Base-by-base conservation (phyloP, 2,888 invertebrate species). In the Diplazon laetatorius region DNA sequence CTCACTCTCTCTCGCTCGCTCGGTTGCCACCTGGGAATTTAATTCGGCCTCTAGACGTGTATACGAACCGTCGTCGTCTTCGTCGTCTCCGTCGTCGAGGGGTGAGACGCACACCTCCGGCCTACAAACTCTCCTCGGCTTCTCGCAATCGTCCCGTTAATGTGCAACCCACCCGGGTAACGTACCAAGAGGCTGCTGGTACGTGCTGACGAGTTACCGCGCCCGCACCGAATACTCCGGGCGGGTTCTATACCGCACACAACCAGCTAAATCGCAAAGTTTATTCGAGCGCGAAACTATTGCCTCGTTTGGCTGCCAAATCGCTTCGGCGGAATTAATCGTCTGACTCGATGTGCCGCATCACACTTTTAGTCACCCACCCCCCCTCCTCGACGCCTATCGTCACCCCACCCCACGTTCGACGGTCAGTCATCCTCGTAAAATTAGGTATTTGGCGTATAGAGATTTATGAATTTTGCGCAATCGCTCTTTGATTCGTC, bases 161-260 rank as follows among this genome's bases (percentile, higher is more conserved):
- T 75, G 68, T 69, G 74, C 46, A 62, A 68, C 42, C 59, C 57
- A 6, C 14, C 37, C 2, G 55, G 22, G 44, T n/a, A 68, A 60
- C 42, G 74, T 75, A 75, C 74, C 74, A 69, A 68, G 68, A 68
- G 68, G 44, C 55, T 46, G 62, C 25, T 75, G 74, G 74, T 75
- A 75, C 74, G 74, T 62, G 74, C 62, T 52, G 60, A 75, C 68
- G 74, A 75, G 74, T 62, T n/a, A n/a, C n/a, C 44, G 55, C 52
- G 18, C 39, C 55, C 30, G 30, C 59, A 42, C 39, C 59, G 65
- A 48, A 60, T 50, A 50, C 22, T 37, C 70, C 4, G 30, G 37
- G 14, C 44, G 25, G n/a, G 16, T 9, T n/a, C n/a, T n/a, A n/a
- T n/a, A n/a, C n/a, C n/a, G n/a, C n/a, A n/a, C n/a, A 10, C 20